Conservation (phyloP, 2,888 invertebrate species). For the Piscicola geometra region DNA sequence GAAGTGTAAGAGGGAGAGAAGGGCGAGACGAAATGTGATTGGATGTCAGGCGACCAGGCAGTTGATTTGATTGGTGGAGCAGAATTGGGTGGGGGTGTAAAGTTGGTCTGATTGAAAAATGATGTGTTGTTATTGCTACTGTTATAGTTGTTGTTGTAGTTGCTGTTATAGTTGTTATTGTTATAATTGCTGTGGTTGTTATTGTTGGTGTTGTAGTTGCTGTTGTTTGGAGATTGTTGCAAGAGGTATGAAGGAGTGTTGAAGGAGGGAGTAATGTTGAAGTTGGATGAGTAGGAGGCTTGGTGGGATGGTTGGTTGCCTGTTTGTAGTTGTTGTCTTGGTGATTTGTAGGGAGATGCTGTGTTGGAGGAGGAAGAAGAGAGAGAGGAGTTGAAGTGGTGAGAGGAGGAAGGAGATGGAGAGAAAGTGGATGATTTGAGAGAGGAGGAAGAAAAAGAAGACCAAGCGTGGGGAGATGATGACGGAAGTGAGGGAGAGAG, state of each 20-base stretch:
- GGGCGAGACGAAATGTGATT: not conserved
- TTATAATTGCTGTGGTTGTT: too few relatives aligned
- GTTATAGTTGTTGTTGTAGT: conserved; percentile 1
- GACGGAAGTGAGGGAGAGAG: conserved; percentile 2
- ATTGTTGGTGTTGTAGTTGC: not conserved
- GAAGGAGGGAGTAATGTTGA: not conserved
- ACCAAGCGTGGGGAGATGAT: conserved; percentile 13
- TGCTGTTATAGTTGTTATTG: too few relatives aligned
- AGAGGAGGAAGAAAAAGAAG: conserved; percentile 2
- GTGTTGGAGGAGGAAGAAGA: conserved; percentile 7
- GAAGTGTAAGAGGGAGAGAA: not conserved
- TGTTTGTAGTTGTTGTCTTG: not conserved
- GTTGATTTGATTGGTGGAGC: conserved; percentile 21
- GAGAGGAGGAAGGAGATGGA: conserved; percentile 1
- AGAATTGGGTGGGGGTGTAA: not conserved
- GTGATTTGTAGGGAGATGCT: not conserved
- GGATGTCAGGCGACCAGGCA: conserved; percentile 5
- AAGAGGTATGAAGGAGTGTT: not conserved
- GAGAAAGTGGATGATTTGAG: conserved; percentile 16
- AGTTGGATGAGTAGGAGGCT: not conserved
- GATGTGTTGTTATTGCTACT: not conserved
- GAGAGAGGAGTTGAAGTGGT: not conserved
- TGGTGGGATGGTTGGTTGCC: not conserved
- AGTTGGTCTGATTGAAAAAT: not conserved
- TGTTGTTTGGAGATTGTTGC: not conserved